These are phyloP conservation scores for Osmoderma eremita DNA, from an alignment of 2,888 invertebrate genomes.

Conservation along the genomic window DNA sequence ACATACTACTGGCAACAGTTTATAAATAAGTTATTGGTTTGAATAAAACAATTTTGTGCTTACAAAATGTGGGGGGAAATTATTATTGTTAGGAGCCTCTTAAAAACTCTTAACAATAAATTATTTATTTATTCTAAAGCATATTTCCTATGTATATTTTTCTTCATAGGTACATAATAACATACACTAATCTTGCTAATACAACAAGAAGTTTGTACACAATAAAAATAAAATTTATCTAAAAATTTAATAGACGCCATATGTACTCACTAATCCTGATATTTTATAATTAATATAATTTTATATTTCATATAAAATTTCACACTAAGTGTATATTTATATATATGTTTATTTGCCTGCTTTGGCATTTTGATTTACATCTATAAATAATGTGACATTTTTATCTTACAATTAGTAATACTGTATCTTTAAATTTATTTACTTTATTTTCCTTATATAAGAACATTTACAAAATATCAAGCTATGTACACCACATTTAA, in stretches of 20 bases:
- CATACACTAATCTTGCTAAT: neutral
- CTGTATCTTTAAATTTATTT: constrained; percentile 6
- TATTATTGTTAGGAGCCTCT: too few species aligned
- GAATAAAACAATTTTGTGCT: too few species aligned
- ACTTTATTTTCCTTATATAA: constrained; percentile 6
- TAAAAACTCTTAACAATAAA: too few species aligned
- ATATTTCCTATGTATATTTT: too few species aligned
- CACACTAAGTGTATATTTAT: neutral
- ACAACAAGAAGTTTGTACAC: neutral
- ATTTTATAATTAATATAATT: constrained; percentile 9
- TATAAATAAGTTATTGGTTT: too few species aligned
- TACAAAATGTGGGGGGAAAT: too few species aligned
- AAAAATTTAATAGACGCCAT: constrained; percentile 6
- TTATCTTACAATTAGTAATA: constrained; percentile 16
- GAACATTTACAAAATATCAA: constrained; percentile 33
- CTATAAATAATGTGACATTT: constrained; percentile 13
- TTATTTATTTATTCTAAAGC: too few species aligned
- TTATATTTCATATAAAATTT: constrained; percentile 32
- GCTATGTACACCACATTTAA: constrained; percentile 7
- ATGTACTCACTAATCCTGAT: neutral
- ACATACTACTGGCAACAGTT: too few species aligned
- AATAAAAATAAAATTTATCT: constrained; percentile 10
- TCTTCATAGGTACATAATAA: too few species aligned
- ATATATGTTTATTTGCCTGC: neutral
- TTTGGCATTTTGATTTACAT: constrained; percentile 25